Conservation (phyloP, 2,113 vertebrate species). For the Perca schrenkii region DNA sequence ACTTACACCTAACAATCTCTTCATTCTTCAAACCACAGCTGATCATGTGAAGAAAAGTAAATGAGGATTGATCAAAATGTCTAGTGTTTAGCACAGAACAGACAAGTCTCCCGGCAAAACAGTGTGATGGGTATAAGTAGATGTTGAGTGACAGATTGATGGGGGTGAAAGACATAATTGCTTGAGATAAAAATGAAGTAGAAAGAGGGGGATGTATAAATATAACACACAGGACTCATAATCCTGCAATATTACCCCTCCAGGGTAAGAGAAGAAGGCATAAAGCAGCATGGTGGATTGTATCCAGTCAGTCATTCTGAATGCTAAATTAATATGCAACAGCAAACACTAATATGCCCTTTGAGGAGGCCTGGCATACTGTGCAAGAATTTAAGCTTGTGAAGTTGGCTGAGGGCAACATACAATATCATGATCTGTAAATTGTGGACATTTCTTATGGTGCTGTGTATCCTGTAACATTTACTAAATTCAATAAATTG, state of each 20-base stretch:
- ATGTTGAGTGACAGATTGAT: constrained; percentile 75
- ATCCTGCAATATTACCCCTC: constrained; percentile 72
- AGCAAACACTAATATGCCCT: constrained; percentile 81
- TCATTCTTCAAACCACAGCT: neutral
- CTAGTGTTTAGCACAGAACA: constrained; percentile 46
- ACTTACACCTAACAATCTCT: neutral
- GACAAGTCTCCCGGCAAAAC: constrained; percentile 34
- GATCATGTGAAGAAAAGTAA: constrained; percentile 20
- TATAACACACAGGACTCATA: constrained; percentile 72
- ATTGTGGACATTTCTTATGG: constrained; percentile 32
- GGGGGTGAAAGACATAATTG: constrained; percentile 71
- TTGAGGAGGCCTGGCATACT: constrained; percentile 72
- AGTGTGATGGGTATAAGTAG: constrained; percentile 46
- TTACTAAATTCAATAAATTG: constrained; percentile 17
- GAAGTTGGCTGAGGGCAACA: constrained; percentile 61
- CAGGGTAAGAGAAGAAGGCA: constrained; percentile 52
- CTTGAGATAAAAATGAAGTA: constrained; percentile 61
- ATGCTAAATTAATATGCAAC: constrained; percentile 83
- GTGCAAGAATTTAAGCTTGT: constrained; percentile 54
- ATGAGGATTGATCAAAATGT: constrained; percentile 58
- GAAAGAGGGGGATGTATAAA: constrained; percentile 61
- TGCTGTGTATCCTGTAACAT: constrained; percentile 19
- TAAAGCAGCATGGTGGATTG: constrained; percentile 67
- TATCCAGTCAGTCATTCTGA: constrained; percentile 70
- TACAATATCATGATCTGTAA: constrained; percentile 57